phyloP scores from a whole-genome alignment of 2,797 vertebrate species.

The Telmatherina bonti region DNA sequence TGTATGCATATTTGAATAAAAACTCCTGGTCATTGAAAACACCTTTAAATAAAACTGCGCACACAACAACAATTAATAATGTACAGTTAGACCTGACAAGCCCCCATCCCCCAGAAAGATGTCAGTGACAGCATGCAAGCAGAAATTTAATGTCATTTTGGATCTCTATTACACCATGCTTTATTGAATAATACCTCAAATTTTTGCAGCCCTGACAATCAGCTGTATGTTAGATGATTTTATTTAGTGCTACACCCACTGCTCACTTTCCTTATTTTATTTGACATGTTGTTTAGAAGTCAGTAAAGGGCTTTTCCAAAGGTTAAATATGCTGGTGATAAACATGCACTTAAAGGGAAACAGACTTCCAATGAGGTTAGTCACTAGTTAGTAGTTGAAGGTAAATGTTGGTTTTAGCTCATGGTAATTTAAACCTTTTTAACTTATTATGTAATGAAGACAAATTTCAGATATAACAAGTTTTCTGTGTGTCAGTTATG shows the following conservation, averaged over 20 bases:
- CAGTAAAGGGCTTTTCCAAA: neutral
- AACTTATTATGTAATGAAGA: neutral
- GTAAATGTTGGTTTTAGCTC: neutral
- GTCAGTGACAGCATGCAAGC: conserved; percentile 77
- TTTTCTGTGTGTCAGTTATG: neutral
- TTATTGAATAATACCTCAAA: conserved; percentile 70
- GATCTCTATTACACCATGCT: conserved; percentile 68
- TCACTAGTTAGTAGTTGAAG: conserved; percentile 2
- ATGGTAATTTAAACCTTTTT: neutral
- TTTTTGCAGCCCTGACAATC: conserved; percentile 54
- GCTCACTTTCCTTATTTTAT: conserved; percentile 36
- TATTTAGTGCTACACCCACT: neutral
- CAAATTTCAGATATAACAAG: neutral
- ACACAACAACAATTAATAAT: conserved; percentile 78
- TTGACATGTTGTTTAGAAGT: conserved; percentile 22
- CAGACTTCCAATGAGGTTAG: neutral
- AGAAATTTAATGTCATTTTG: conserved; percentile 61
- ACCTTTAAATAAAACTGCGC: conserved; percentile 57
- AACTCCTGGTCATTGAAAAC: conserved; percentile 69
- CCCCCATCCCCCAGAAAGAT: conserved; percentile 47
- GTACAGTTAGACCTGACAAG: conserved; percentile 78
- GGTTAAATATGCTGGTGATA: neutral
- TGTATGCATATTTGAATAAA: conserved; percentile 81
- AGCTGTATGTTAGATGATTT: conserved; percentile 5
- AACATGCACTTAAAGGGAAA: neutral